Base-by-base conservation (phyloP, 2,888 invertebrate genomes). In the Cosmopolites sordidus region DNA sequence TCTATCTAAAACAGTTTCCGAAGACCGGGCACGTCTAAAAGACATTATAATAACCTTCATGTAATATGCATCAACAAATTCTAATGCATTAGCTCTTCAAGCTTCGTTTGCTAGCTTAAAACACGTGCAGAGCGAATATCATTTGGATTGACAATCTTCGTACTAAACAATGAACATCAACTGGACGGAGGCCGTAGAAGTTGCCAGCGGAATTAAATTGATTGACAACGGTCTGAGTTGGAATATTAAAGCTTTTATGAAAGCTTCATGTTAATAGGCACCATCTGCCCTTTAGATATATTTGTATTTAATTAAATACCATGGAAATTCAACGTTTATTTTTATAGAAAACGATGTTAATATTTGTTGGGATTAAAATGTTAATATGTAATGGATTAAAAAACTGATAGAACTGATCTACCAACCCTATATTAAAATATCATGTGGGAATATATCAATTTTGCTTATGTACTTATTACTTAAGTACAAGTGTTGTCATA, bases 21-120 rank as follows among this genome's bases (percentile, higher is more conserved):
- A 22, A 22, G 22, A 22, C 22, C 8, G 22, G 22, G 22, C 22
- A 22, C 22, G 22, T 22, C 22, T 8, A 22, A 22, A 22, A 22
- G 4, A 22, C 22, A 22, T 22, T 22, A 39, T 39, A 15, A 14
- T 14, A 47, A 3, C 39, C 22, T 39, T 51, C 47, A 51, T 51
- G 47, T 40, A 51, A 51, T 47, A 42, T 51, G 45, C 51, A 51
- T 41, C 51, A 46, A 22, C 38, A 15, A 41, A 46, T 51, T 47
- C 42, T 46, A 43, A 47, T 42, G 42, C 46, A 47, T 47, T 37
- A 41, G 18, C 30, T 22, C 47, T 47, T 52, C 37, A 42, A 51
- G 18, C 27, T 22, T 22, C 22, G 22, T 22, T 22, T 8, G 22
- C 8, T 22, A 27, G 29, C 30, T 41, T 40, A 40, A 48, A 22